Evolutionary conservation across 2,113 vertebrate genomes (phyloP).

Genomic region (Andinoacara biseriatus): DNA sequence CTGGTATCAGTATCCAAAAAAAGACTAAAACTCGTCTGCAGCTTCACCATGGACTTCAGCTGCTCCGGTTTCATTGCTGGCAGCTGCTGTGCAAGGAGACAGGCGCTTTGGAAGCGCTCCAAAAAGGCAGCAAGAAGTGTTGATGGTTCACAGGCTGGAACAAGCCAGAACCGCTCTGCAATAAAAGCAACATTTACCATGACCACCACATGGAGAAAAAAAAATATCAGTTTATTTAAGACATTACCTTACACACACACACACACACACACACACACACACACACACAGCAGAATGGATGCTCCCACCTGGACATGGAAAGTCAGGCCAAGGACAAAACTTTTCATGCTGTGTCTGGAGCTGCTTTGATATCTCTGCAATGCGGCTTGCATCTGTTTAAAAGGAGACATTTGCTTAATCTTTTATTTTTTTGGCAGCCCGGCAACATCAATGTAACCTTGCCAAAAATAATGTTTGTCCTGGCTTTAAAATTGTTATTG

Average conservation of each 20-base stretch:
- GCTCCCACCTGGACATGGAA: conserved; percentile 91
- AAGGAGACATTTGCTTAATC: conserved; percentile 7
- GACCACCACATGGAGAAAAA: background rate
- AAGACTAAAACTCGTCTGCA: background rate
- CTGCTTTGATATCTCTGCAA: conserved; percentile 85
- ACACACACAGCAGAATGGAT: background rate
- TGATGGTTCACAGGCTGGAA: conserved; percentile 86
- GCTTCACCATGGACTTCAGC: conserved; percentile 88
- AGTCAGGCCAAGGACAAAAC: conserved; percentile 97
- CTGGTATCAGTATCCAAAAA: background rate
- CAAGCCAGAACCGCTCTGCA: conserved; percentile 88
- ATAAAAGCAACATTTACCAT: conserved; percentile 25
- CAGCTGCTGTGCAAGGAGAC: conserved; percentile 89
- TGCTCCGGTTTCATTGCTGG: conserved; percentile 89
- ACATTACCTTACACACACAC: background rate
- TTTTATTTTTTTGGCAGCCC: background rate
- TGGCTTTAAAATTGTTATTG: background rate
- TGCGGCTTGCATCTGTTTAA: conserved; percentile 86
- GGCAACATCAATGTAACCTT: background rate
- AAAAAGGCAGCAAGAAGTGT: conserved; percentile 85
- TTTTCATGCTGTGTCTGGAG: conserved; percentile 91
- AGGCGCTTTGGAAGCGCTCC: conserved; percentile 88
- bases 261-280: too few species aligned
- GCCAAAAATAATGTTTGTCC: background rate
- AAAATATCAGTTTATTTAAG: background rate